Percentiles rank a stretch among this genome's conserved stretches.
Conservation (phyloP, 2,888 invertebrate species). For the Hanleya hanleyi region DNA sequence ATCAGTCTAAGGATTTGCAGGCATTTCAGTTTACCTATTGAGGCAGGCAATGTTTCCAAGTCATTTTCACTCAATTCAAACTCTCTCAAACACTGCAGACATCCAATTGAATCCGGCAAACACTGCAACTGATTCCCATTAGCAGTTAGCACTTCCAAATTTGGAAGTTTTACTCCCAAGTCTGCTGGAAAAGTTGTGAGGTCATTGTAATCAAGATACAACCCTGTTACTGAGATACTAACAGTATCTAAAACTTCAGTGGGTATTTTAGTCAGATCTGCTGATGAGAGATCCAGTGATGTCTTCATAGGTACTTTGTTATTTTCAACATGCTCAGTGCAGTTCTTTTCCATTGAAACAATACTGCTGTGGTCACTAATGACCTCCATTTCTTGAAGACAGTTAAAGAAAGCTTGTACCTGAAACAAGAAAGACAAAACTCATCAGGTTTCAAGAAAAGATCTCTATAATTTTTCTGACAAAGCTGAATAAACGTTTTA, state of each 20-base stretch:
- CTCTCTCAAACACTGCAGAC: slow-evolving; percentile 42
- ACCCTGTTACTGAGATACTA: slow-evolving; percentile 22
- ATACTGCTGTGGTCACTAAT: too few species aligned
- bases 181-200: slow-evolving; percentile 46
- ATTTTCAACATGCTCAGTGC: too few species aligned
- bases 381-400: too few species aligned
- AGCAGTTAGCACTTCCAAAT: slow-evolving; percentile 45
- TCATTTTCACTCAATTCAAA: slow-evolving; percentile 57
- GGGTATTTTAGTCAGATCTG: slow-evolving; percentile 26
- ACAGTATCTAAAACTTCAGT: slow-evolving; percentile 18
- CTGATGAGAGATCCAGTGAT: slow-evolving; percentile 35
- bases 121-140: slow-evolving; percentile 54
- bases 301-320: neutral
- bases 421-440: too few species aligned
- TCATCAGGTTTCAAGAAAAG: too few species aligned
- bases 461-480: too few species aligned
- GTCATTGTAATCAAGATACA: slow-evolving; percentile 54
- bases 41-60: slow-evolving; percentile 43
- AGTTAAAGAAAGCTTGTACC: too few species aligned
- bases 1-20: slow-evolving; percentile 47
- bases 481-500: too few species aligned
- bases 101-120: slow-evolving; percentile 47
- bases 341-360: too few species aligned
- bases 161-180: slow-evolving; percentile 35
- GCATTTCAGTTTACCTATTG: slow-evolving; percentile 43